Conservation (phyloP, 2,888 invertebrate species). For the Brachypalpus laphriformis region DNA sequence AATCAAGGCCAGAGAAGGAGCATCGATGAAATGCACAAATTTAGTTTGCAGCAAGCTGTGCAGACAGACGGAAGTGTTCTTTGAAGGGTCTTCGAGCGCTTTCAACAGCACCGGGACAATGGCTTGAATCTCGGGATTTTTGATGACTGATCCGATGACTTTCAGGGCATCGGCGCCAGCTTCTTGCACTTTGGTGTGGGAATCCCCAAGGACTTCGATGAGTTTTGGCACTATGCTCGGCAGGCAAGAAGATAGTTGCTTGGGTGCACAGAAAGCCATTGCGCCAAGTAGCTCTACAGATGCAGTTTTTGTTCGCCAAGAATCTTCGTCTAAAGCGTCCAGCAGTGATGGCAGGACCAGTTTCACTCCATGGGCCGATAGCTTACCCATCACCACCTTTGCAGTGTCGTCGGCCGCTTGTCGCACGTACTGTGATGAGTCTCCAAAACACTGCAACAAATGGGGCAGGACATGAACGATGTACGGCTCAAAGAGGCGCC, state of each 20-base stretch:
- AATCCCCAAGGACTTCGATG: constrained; percentile 98
- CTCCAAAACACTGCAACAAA: constrained; percentile 97
- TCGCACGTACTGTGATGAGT: constrained; percentile 96
- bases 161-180: constrained; percentile 97
- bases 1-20: constrained; percentile 98
- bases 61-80: constrained; percentile 96
- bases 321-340: constrained; percentile 97
- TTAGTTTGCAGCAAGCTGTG: constrained; percentile 96
- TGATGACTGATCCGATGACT: constrained; percentile 98
- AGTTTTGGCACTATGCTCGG: constrained; percentile 99
- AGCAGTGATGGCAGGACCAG: constrained; percentile 96
- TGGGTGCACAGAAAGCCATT: constrained; percentile 99
- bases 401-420: constrained; percentile 98
- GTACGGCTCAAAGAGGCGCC: constrained; percentile 98
- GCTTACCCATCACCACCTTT: constrained; percentile 96
- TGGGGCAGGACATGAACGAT: constrained; percentile 98
- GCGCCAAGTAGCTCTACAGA: constrained; percentile 97
- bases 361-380: constrained; percentile 98
- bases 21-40: constrained; percentile 99
- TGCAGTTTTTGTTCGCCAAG: constrained; percentile 99
- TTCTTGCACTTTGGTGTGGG: constrained; percentile 97
- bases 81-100: constrained; percentile 97
- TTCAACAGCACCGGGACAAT: constrained; percentile 93
- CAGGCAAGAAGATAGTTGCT: constrained; percentile 98
- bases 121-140: constrained; percentile 99